Conservation (phyloP, 1,140 invertebrate species). For the Rhagoletis pomonella region DNA sequence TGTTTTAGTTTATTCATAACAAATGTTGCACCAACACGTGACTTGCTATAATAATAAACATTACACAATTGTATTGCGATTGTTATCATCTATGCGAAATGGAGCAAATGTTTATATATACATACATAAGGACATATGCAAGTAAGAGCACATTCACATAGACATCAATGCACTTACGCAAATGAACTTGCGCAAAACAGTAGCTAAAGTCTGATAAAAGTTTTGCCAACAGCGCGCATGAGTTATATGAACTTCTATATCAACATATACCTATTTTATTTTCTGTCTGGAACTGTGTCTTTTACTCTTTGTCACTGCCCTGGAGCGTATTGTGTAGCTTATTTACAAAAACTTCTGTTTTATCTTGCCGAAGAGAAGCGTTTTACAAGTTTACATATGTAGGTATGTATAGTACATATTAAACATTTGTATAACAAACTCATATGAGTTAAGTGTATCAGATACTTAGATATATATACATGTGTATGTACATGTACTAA, state of each 20-base stretch:
- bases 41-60: not conserved
- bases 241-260: not conserved
- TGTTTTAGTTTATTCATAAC: not conserved
- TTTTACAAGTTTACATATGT: not conserved
- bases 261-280: not conserved
- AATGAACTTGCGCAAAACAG: not conserved
- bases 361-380: not conserved
- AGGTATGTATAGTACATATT: not conserved
- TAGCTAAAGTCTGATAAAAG: constrained; percentile 18
- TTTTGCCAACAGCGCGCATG: not conserved
- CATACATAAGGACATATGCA: not conserved
- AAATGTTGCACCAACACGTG: constrained; percentile 35
- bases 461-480: not conserved
- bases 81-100: not conserved
- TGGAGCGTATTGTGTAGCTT: not conserved
- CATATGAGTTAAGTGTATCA: too few species aligned
- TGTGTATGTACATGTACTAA: not conserved
- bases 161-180: not conserved
- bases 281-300: not conserved
- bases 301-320: not conserved
- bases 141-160: not conserved
- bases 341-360: constrained; percentile 36
- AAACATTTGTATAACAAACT: not conserved
- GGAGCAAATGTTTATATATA: not conserved
- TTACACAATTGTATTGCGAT: not conserved